Evolutionary conservation across 2,797 vertebrate species (phyloP), one percentile per base, ranked within the genome.

Genomic region (Nannoperca obscura): DNA sequence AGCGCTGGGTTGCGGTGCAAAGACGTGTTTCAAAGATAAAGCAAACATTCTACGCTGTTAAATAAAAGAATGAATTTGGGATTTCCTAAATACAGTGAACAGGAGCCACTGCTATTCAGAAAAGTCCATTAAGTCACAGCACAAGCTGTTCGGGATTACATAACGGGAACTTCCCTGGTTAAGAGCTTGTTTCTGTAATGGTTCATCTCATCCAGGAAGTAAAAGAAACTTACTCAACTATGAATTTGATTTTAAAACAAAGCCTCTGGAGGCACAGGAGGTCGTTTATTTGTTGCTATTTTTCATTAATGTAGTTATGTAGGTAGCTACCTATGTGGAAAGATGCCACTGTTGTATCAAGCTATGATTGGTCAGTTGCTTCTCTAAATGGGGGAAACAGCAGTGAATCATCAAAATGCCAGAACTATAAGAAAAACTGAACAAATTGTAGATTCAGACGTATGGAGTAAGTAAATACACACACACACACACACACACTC

Each of bases 1-100:
- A 49, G 60, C 0, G 13, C 19, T 22, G 15, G 50, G 34, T 46
- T 57, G 22, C 6, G 4, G 14, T 2, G 9, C 11, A 55, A 54
- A 68, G 20, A 34, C n/a, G 24, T 2, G 13, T 30, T 58, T 60
- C 6, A 17, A 3, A 54, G 59, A 66, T 60, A 44, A 62, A 58
- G 47, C 32, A 64, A 81, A 76, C 27, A 20, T 38, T 20, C 24
- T 1, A 15, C 17, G 13, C 62, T 63, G 27, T 81, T 85, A 47
- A 91, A 88, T 80, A 76, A 81, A 74, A 82, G 30, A 84, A 50
- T 5, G 32, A 71, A 22, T 15, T 2, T 57, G 82, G 78, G 82
- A 74, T 76, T 78, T 55, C 67, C 59, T 27, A 20, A 87, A 75
- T 5, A 62, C 42, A 0, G 62, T 0, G 62, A 82, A 61, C n/a